Evolutionary conservation across 2,888 invertebrate genomes (phyloP).

Genomic region (Apomyelois bistriatella): DNA sequence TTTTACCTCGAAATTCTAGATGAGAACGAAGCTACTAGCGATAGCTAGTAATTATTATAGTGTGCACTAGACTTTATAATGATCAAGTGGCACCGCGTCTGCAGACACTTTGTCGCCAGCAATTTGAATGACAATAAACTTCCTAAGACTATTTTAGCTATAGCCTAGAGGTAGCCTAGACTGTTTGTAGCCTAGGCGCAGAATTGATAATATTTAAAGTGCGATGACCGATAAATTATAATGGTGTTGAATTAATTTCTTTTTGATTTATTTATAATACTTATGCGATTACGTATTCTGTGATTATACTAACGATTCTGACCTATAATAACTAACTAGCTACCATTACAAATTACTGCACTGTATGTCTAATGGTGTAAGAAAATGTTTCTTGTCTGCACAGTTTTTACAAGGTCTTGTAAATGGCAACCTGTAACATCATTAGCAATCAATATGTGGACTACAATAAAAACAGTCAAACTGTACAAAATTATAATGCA

Average conservation of each 20-base stretch:
- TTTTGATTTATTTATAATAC: too few species aligned
- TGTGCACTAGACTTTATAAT: slow-evolving; percentile 12
- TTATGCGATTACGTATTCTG: too few species aligned
- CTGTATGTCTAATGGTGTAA: neutral
- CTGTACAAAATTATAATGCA: too few species aligned
- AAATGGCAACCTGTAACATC: neutral
- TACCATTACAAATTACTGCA: too few species aligned
- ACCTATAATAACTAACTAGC: too few species aligned
- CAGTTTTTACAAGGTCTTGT: neutral
- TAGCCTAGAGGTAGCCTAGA: neutral
- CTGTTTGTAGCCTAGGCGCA: neutral
- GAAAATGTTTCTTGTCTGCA: neutral
- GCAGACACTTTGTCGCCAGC: slow-evolving; percentile 6
- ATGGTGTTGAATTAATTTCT: too few species aligned
- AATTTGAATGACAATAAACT: slow-evolving; percentile 8
- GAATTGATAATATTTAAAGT: neutral
- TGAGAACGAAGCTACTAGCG: too few species aligned
- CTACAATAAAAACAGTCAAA: too few species aligned
- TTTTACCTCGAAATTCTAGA: too few species aligned
- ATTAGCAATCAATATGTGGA: neutral
- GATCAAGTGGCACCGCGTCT: neutral
- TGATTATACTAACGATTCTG: too few species aligned
- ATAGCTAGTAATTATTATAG: neutral
- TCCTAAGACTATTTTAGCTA: neutral
- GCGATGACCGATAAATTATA: too few species aligned